These are phyloP conservation scores for Zaprionus capensis DNA, from an alignment of 1,140 invertebrate genomes.

Conservation along the genomic window DNA sequence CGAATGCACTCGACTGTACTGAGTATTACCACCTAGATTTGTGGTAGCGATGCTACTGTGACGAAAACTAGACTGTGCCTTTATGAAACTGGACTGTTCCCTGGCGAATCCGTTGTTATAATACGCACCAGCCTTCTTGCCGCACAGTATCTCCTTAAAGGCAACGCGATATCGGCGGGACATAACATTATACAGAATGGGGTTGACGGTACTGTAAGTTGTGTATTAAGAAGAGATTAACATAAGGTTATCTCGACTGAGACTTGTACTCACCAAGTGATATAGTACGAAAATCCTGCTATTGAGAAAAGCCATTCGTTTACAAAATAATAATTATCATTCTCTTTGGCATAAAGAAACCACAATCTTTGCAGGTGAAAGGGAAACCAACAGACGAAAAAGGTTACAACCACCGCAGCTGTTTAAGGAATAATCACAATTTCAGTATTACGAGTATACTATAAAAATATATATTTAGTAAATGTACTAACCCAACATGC, in stretches of 20 bases:
- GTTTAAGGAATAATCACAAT: conserved; percentile 46
- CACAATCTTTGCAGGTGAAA: conserved; percentile 96
- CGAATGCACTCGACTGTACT: conserved; percentile 64
- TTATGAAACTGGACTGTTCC: conserved; percentile 86
- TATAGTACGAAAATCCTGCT: conserved; percentile 93
- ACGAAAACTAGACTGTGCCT: conserved; percentile 86
- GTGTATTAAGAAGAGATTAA: not conserved
- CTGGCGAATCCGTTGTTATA: conserved; percentile 84
- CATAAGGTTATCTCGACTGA: too few species aligned
- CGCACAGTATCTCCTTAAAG: conserved; percentile 90
- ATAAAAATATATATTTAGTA: not conserved
- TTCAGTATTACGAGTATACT: not conserved
- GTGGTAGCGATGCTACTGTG: conserved; percentile 83
- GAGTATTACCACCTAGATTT: conserved; percentile 48
- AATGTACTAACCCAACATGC: conserved; percentile 90
- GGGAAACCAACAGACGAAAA: conserved; percentile 98
- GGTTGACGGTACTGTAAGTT: conserved; percentile 90
- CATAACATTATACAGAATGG: conserved; percentile 96
- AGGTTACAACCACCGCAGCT: conserved; percentile 98
- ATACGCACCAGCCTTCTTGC: conserved; percentile 78
- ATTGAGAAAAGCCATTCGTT: conserved; percentile 93
- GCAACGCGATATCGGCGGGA: conserved; percentile 92
- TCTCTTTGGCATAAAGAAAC: conserved; percentile 88
- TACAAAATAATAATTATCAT: conserved; percentile 87
- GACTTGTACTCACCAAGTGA: conserved; percentile 86